phyloP scores from a whole-genome alignment of 2,888 invertebrate species.

The Odontocerum albicorne region DNA sequence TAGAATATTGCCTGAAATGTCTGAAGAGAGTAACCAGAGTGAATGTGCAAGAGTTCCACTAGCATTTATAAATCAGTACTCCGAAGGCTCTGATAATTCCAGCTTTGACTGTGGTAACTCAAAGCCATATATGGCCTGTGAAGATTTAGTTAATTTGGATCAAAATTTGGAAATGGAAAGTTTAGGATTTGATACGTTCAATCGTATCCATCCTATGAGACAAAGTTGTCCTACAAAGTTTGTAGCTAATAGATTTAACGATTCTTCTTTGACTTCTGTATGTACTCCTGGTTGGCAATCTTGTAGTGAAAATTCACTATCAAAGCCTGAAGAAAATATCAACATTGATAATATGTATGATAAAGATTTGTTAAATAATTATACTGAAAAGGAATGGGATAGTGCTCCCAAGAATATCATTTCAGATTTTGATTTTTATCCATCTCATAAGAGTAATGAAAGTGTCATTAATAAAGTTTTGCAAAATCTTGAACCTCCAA shows the following conservation, averaged over 20 bases:
- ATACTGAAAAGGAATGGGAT: conserved; percentile 36
- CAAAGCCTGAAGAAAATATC: conserved; percentile 40
- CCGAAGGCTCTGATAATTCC: conserved; percentile 62
- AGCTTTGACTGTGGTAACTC: conserved; percentile 57
- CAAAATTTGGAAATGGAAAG: conserved; percentile 59
- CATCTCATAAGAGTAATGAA: background rate
- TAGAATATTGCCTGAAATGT: conserved; percentile 24
- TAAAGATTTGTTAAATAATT: conserved; percentile 3
- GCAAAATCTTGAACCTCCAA: conserved; percentile 49
- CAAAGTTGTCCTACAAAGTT: conserved; percentile 70
- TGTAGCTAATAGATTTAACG: conserved; percentile 61
- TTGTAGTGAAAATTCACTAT: conserved; percentile 44
- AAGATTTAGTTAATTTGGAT: conserved; percentile 67
- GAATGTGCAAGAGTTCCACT: conserved; percentile 50
- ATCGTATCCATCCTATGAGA: conserved; percentile 52
- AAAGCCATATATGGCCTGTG: conserved; percentile 64
- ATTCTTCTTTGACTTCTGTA: conserved; percentile 55
- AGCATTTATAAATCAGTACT: conserved; percentile 53
- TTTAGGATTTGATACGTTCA: conserved; percentile 44
- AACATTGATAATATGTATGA: conserved; percentile 42
- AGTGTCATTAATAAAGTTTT: conserved; percentile 40
- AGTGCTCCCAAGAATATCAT: background rate
- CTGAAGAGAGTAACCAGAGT: conserved; percentile 7
- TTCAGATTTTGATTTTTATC: too few relatives aligned
- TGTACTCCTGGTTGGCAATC: conserved; percentile 57